These are phyloP conservation scores for Gila orcuttii DNA, from an alignment of 2,113 vertebrate genomes.

Conservation along the genomic window DNA sequence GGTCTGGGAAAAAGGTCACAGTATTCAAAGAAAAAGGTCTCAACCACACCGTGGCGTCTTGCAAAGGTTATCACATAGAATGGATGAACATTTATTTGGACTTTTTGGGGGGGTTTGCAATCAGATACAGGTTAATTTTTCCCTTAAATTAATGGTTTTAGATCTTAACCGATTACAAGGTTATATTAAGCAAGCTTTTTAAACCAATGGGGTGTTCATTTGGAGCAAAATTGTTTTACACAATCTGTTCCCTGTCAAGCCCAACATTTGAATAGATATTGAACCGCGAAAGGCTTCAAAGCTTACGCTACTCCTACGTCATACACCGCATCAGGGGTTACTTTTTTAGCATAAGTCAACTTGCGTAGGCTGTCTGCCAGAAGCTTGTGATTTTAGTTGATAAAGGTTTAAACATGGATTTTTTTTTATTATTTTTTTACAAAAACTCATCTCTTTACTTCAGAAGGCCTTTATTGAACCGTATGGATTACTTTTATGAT, in stretches of 20 bases:
- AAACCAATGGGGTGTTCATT: not conserved
- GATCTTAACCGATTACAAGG: not conserved
- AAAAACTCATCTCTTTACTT: no score
- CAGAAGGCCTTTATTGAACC: no score
- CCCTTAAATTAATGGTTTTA: not conserved
- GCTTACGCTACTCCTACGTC: no score
- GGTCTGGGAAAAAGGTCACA: slow-evolving; percentile 51
- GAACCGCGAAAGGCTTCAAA: no score
- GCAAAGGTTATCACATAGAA: slow-evolving; percentile 58
- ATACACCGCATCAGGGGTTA: no score
- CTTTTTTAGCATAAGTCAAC: no score
- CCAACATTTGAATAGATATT: no score
- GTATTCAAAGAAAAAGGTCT: slow-evolving; percentile 59
- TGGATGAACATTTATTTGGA: slow-evolving; percentile 12
- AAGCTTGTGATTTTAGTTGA: no score
- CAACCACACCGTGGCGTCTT: slow-evolving; percentile 16
- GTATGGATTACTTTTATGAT: no score
- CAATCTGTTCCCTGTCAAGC: not conserved
- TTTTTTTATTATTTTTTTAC: no score
- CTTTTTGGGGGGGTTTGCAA: not conserved
- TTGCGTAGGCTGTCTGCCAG: no score
- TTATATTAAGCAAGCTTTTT: not conserved
- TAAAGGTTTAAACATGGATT: no score
- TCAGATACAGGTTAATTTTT: not conserved
- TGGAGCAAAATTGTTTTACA: not conserved